Conservation (phyloP, 1,140 invertebrate species). For the Drosophila pandora region DNA sequence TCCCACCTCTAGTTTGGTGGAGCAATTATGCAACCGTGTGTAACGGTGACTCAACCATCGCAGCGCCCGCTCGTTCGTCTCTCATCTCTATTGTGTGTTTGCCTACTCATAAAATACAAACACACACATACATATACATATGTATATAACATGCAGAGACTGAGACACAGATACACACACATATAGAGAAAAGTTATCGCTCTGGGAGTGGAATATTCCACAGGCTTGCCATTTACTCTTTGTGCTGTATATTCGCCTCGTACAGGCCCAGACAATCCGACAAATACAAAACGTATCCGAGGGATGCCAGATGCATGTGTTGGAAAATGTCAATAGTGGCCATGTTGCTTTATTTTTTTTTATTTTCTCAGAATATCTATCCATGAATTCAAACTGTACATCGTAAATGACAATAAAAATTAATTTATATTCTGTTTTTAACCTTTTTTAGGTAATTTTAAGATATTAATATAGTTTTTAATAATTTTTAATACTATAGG, state of each 20-base stretch:
- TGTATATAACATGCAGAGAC: no score
- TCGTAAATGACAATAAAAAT: not conserved
- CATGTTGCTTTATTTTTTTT: not conserved
- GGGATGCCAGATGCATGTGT: slow-evolving; percentile 35
- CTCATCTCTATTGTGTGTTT: slow-evolving; percentile 45
- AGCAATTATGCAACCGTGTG: slow-evolving; percentile 49
- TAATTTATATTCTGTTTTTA: not conserved
- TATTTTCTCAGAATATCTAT: not conserved
- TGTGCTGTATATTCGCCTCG: not conserved
- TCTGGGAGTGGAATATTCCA: slow-evolving; percentile 71
- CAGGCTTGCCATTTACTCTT: slow-evolving; percentile 52
- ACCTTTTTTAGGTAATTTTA: not conserved
- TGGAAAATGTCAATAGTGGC: slow-evolving; percentile 5
- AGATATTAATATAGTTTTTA: no score
- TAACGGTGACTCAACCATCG: slow-evolving; percentile 56
- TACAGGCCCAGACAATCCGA: slow-evolving; percentile 16
- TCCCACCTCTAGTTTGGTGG: slow-evolving; percentile 26
- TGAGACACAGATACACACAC: not conserved
- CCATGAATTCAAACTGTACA: not conserved
- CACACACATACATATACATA: not conserved
- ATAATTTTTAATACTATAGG: no score
- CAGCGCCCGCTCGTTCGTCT: slow-evolving; percentile 4
- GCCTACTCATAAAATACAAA: slow-evolving; percentile 15
- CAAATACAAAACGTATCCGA: slow-evolving; percentile 13
- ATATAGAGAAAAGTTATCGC: slow-evolving; percentile 15